A percentile compares a stretch with the other conserved stretches of the same genome.
phyloP scores from a whole-genome alignment of 2,113 vertebrate genomes.

The Equus quagga region DNA sequence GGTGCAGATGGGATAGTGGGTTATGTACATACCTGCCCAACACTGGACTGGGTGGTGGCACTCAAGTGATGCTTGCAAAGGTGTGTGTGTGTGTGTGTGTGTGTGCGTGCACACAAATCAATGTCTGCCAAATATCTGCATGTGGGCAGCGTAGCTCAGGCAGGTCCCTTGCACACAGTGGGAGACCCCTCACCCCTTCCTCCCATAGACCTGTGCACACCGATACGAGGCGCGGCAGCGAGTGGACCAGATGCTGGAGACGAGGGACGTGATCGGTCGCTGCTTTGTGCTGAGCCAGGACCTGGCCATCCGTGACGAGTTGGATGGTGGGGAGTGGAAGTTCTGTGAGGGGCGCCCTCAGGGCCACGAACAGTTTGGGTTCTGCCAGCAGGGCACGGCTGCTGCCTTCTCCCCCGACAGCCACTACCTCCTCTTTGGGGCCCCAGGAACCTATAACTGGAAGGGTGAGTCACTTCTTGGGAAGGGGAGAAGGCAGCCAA shows the following conservation, averaged over 20 bases:
- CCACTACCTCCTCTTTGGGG: slow-evolving; percentile 95
- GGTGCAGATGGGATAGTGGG: not conserved
- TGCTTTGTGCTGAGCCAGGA: slow-evolving; percentile 97
- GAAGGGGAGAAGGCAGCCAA: slow-evolving; percentile 43
- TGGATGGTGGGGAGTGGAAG: slow-evolving; percentile 97
- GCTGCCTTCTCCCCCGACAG: slow-evolving; percentile 95
- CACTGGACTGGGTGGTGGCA: not conserved
- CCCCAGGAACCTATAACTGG: slow-evolving; percentile 98
- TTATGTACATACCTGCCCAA: not conserved
- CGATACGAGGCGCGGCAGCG: slow-evolving; percentile 94
- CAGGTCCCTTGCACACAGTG: not conserved
- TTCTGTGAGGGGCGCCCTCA: slow-evolving; percentile 96
- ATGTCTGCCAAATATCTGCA: not conserved
- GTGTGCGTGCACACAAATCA: no score
- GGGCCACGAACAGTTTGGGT: slow-evolving; percentile 96
- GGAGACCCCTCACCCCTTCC: not conserved
- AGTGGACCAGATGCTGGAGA: slow-evolving; percentile 92
- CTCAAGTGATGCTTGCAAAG: not conserved
- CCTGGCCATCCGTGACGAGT: slow-evolving; percentile 91
- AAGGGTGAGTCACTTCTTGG: slow-evolving; percentile 90
- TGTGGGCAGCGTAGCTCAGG: not conserved
- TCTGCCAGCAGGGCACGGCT: slow-evolving; percentile 96
- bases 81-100: no score
- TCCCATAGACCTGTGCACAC: slow-evolving; percentile 94
- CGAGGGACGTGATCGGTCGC: slow-evolving; percentile 94